These are phyloP conservation scores for Luperina nickerlii DNA, from an alignment of 2,888 invertebrate genomes.

Conservation along the genomic window DNA sequence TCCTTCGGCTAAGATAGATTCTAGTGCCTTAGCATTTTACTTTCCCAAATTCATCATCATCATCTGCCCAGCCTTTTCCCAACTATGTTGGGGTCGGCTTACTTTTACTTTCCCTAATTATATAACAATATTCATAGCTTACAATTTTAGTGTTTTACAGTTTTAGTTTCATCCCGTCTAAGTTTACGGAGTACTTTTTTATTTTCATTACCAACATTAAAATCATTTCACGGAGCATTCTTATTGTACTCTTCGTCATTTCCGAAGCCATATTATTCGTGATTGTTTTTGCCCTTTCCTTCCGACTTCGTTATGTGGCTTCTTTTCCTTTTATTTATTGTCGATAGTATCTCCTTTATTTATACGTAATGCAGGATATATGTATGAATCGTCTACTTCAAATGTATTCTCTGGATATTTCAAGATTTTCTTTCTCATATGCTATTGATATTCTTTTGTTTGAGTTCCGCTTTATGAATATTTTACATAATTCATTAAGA, in stretches of 20 bases:
- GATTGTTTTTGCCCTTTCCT: conserved; percentile 81
- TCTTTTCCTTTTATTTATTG: conserved; percentile 79
- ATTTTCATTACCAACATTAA: conserved; percentile 66
- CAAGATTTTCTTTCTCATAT: conserved; percentile 53
- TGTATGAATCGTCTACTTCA: conserved; percentile 69
- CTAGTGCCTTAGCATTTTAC: background rate
- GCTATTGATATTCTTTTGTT: conserved; percentile 61
- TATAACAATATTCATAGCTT: background rate
- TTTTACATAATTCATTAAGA: conserved; percentile 46
- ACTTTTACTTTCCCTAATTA: background rate
- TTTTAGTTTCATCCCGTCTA: conserved; percentile 37
- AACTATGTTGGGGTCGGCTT: too few relatives aligned
- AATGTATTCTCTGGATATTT: conserved; percentile 68
- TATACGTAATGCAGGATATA: conserved; percentile 71
- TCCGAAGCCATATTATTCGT: conserved; percentile 83
- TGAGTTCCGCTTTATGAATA: conserved; percentile 44
- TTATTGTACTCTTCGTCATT: conserved; percentile 79
- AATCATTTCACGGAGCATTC: conserved; percentile 69
- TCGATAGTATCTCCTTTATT: conserved; percentile 73
- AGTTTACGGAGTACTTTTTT: conserved; percentile 57
- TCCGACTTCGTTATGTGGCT: conserved; percentile 77
- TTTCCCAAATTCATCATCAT: too few relatives aligned
- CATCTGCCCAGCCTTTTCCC: too few relatives aligned
- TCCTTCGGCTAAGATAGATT: background rate
- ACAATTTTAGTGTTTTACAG: background rate